Conservation (phyloP, 1,140 invertebrate species). For the Danaus plexippus region DNA sequence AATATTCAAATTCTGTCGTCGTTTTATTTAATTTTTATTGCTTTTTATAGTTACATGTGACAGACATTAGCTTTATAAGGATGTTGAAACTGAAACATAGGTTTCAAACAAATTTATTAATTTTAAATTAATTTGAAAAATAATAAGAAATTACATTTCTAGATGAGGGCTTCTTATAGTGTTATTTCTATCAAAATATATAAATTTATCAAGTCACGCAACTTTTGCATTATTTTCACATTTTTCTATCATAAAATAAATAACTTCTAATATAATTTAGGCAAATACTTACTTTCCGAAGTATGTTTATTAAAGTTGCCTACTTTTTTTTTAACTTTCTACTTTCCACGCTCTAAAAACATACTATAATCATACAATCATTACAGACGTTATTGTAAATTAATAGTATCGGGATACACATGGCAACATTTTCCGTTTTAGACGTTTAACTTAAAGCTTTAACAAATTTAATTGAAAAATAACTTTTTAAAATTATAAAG, state of each 20-base stretch:
- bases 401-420: no score
- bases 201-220: background rate
- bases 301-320: constrained; percentile 52
- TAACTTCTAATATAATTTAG: constrained; percentile 23
- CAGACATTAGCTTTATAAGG: no score
- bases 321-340: constrained; percentile 66
- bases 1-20: constrained; percentile 19
- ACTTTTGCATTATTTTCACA: background rate
- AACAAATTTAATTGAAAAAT: no score
- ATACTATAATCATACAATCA: constrained; percentile 59
- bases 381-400: constrained; percentile 34
- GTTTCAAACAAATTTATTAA: no score
- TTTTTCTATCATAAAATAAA: background rate
- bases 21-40: constrained; percentile 2
- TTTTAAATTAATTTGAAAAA: no score
- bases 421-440: no score
- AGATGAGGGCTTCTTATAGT: no score
- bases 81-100: no score
- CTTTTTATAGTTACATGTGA: constrained; percentile 4
- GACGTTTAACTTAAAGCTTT: no score
- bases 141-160: no score
- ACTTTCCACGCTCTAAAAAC: constrained; percentile 71
- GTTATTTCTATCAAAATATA: no score
- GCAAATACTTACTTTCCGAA: constrained; percentile 43
- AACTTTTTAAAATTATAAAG: constrained; percentile 9